Percentiles rank a stretch among this genome's conserved stretches.
These are phyloP conservation scores for Troilus luridus DNA, from an alignment of 2,888 invertebrate genomes.

Conservation along the genomic window DNA sequence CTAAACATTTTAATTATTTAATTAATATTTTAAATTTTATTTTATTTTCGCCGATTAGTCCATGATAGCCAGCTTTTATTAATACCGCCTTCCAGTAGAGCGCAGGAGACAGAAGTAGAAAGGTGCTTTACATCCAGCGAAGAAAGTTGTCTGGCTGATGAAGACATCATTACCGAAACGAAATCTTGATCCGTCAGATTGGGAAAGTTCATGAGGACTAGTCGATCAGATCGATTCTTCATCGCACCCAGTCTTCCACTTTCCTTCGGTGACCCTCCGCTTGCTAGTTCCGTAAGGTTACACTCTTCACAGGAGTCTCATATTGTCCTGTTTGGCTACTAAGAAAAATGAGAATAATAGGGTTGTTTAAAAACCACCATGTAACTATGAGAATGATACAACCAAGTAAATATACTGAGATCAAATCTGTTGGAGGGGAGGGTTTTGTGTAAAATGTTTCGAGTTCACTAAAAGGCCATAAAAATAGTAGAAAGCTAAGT, in stretches of 20 bases:
- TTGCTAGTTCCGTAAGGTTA: background rate
- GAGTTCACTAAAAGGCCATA: too few species aligned
- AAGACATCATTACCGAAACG: slow-evolving; percentile 25
- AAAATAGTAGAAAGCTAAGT: too few species aligned
- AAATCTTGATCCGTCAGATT: slow-evolving; percentile 30
- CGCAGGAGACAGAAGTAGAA: background rate
- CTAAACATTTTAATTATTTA: too few species aligned
- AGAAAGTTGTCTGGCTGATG: slow-evolving; percentile 7
- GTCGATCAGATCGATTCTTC: background rate
- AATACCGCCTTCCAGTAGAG: background rate
- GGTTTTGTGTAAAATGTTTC: too few species aligned
- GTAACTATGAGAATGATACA: too few species aligned
- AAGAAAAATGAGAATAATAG: background rate
- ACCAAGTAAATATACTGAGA: too few species aligned
- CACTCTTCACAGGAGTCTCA: background rate
- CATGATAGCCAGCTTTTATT: background rate
- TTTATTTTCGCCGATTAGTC: background rate
- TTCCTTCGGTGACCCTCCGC: background rate
- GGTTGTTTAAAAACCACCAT: too few species aligned
- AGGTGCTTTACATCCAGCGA: slow-evolving; percentile 1
- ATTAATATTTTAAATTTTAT: too few species aligned
- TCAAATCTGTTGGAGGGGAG: too few species aligned
- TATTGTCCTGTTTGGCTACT: background rate
- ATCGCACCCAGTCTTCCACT: background rate
- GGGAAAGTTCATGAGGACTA: slow-evolving; percentile 7